Percentiles rank a stretch among this genome's conserved stretches.
Conservation (phyloP, 1,140 invertebrate species). For the Cardiocondyla obscurior region DNA sequence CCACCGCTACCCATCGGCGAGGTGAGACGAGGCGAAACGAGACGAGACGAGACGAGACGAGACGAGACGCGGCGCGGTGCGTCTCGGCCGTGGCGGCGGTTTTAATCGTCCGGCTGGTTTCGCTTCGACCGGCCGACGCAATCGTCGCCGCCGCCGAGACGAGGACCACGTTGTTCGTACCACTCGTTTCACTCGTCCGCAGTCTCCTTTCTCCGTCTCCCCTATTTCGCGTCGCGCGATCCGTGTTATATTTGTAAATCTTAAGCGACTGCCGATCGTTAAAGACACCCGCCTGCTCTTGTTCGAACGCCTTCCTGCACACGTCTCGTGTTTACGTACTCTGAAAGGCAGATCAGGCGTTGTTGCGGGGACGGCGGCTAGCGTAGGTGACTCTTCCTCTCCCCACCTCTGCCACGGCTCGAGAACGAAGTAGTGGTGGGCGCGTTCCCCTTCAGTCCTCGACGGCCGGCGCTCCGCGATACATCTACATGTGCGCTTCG, state of each 20-base stretch:
- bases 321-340: background rate
- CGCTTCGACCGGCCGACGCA: conserved; percentile 17
- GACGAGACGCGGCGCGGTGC: conserved; percentile 3
- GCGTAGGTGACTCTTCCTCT: too few species aligned
- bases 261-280: conserved; percentile 64
- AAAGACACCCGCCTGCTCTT: conserved; percentile 39
- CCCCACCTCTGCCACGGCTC: too few species aligned
- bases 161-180: conserved; percentile 48
- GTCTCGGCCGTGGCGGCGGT: conserved; percentile 47
- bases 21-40: conserved; percentile 24
- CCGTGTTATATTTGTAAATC: conserved; percentile 72
- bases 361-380: too few species aligned
- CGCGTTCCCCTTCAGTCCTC: too few species aligned
- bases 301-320: conserved; percentile 7
- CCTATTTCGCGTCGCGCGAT: conserved; percentile 27
- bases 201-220: conserved; percentile 26
- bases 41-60: conserved; percentile 34
- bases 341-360: too few species aligned
- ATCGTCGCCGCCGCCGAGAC: conserved; percentile 34
- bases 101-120: conserved; percentile 70
- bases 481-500: too few species aligned
- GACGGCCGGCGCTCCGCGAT: too few species aligned
- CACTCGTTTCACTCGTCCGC: conserved; percentile 34
- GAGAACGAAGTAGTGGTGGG: too few species aligned
- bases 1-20: conserved; percentile 59